phyloP scores from a whole-genome alignment of 2,797 vertebrate species.

The Mormyrus proboscirostris region DNA sequence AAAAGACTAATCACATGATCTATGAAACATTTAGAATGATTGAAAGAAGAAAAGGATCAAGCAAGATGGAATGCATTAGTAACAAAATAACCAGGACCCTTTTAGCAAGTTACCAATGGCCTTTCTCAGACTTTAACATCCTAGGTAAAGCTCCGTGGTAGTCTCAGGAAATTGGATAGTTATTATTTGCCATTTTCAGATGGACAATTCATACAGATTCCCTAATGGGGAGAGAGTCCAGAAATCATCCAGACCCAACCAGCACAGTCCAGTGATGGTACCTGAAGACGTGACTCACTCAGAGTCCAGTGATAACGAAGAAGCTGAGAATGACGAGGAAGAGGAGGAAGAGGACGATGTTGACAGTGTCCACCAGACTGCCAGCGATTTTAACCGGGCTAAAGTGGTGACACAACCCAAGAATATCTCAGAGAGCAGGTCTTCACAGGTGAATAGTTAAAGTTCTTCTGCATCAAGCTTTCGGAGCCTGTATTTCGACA shows the following conservation, averaged over 20 bases:
- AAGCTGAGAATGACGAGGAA: constrained; percentile 42
- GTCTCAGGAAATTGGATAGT: constrained; percentile 34
- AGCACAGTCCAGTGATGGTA: constrained; percentile 49
- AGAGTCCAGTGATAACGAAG: constrained; percentile 43
- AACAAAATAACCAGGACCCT: not conserved
- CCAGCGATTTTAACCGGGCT: not conserved
- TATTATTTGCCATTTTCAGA: constrained; percentile 51
- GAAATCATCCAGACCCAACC: constrained; percentile 41
- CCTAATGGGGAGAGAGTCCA: constrained; percentile 54
- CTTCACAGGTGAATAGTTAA: not conserved
- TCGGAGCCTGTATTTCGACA: not conserved
- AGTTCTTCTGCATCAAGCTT: not conserved
- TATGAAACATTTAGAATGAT: not conserved
- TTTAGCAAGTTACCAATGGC: not conserved
- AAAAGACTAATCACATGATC: not conserved
- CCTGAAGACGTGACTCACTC: constrained; percentile 46
- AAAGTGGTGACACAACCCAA: not conserved
- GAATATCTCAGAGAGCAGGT: not conserved
- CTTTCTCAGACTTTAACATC: not conserved
- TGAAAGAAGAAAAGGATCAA: not conserved
- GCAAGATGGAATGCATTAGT: not conserved
- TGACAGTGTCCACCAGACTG: constrained; percentile 19
- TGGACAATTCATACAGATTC: constrained; percentile 61
- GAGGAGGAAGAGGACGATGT: constrained; percentile 27
- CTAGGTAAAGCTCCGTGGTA: not conserved